These are phyloP conservation scores for Polymixis flavicincta DNA, from an alignment of 2,888 invertebrate species.

Conservation along the genomic window DNA sequence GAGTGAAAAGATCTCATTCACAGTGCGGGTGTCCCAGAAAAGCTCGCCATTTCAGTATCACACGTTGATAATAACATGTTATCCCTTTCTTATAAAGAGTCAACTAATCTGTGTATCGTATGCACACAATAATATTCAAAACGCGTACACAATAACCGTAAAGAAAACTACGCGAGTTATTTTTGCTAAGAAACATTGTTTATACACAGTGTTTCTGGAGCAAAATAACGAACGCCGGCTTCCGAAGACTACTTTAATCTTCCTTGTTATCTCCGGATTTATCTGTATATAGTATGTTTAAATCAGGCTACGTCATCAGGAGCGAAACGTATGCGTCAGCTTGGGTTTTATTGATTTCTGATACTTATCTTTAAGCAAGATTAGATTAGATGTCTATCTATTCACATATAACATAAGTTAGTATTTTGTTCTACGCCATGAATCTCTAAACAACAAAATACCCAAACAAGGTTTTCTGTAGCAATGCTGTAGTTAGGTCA, in stretches of 20 bases:
- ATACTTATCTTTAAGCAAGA: slow-evolving; percentile 9
- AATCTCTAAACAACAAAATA: slow-evolving; percentile 1
- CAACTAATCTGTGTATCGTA: slow-evolving; percentile 31
- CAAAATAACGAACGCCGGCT: slow-evolving; percentile 20
- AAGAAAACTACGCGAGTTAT: slow-evolving; percentile 46
- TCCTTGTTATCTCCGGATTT: slow-evolving; percentile 54
- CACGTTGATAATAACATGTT: slow-evolving; percentile 31
- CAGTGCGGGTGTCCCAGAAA: slow-evolving; percentile 19
- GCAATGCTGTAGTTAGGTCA: neutral
- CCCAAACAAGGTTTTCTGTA: neutral
- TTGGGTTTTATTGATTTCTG: slow-evolving; percentile 36
- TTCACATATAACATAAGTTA: neutral
- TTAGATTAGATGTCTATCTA: neutral
- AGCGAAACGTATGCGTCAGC: slow-evolving; percentile 9
- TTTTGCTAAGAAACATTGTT: slow-evolving; percentile 45
- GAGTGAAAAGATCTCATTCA: slow-evolving; percentile 45
- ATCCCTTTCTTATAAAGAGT: slow-evolving; percentile 31
- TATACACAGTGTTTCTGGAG: slow-evolving; percentile 22
- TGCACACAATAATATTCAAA: slow-evolving; percentile 39
- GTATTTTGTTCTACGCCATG: neutral
- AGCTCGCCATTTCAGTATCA: slow-evolving; percentile 34
- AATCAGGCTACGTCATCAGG: slow-evolving; percentile 38
- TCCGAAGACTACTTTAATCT: slow-evolving; percentile 43
- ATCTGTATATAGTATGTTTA: slow-evolving; percentile 34
- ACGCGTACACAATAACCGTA: slow-evolving; percentile 38